phyloP scores from a whole-genome alignment of 1,140 invertebrate genomes.

The Laupala kohalensis region DNA sequence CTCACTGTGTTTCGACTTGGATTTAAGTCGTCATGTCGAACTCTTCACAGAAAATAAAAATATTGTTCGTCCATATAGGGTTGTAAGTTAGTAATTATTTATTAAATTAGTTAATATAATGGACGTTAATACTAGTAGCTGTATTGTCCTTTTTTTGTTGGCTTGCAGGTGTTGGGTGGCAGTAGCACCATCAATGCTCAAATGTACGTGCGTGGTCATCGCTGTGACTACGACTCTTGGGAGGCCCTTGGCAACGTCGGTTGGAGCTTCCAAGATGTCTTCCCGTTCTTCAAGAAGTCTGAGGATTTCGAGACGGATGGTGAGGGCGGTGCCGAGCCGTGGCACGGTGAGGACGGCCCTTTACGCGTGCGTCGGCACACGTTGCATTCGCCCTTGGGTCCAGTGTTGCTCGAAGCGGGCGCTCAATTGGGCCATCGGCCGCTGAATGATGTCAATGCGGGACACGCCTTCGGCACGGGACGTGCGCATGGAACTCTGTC shows the following conservation, averaged over 20 bases:
- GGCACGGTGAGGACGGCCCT: background rate
- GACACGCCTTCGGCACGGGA: background rate
- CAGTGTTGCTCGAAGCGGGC: background rate
- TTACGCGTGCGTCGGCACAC: background rate
- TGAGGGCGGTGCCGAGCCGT: too few relatives aligned
- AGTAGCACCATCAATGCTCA: constrained; percentile 64
- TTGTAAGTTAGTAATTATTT: too few relatives aligned
- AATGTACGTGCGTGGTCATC: constrained; percentile 67
- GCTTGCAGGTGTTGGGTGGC: constrained; percentile 30
- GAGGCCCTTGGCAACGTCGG: constrained; percentile 26
- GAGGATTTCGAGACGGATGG: constrained; percentile 19
- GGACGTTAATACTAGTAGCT: too few relatives aligned
- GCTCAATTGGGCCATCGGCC: background rate
- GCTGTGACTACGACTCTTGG: constrained; percentile 60
- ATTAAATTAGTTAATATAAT: too few relatives aligned
- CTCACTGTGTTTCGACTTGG: too few relatives aligned
- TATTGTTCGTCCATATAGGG: too few relatives aligned
- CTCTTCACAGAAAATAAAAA: too few relatives aligned
- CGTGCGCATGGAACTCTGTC: background rate
- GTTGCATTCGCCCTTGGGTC: background rate
- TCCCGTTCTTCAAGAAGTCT: constrained; percentile 31
- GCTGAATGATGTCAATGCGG: background rate
- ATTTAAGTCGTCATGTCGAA: too few relatives aligned
- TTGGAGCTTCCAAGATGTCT: constrained; percentile 37
- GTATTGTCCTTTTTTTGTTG: too few relatives aligned